Base-by-base conservation (phyloP, 1,140 invertebrate species). In the Zaprionus davidi region DNA sequence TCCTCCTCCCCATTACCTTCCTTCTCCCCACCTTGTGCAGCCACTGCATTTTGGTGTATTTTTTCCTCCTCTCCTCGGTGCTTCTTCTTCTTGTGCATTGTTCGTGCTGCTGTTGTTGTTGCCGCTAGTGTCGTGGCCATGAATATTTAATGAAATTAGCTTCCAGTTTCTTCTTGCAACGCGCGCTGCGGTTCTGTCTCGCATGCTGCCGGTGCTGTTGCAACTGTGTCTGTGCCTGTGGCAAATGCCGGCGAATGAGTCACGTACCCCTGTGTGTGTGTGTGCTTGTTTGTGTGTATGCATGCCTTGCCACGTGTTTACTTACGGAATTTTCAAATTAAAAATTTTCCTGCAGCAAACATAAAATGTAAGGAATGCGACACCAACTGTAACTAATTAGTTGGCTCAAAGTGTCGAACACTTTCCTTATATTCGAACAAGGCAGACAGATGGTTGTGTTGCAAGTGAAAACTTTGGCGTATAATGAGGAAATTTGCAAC, bases 121-220 rank as follows among this genome's bases (percentile, higher is more conserved):
- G 58, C 28, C 67, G 51, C 60, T 56, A 78, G 74, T 74, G 60
- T 65, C 81, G 72, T 88, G 81, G 82, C 82, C 85, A 90, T 88
- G 85, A 88, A 88, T 88, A 82, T 90, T 88, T 90, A 90, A 88
- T 88, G 85, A 88, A 88, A 88, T 88, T 88, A 88, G 85, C 79
- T 77, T 77, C 88, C 79, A 84, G 85, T 79, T 82, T 72, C 85
- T 77, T 84, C 85, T 77, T 84, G 67, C 84, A 78, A 81, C 67
- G 65, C 71, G 66, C 71, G 60, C 60, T 77, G 81, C 75, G 82
- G 78, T 70, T 55, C 46, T 28, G 41, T 49, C 71, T 56, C 59
- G 56, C 56, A 59, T 60, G 57, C 53, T 56, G n/a, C 22, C 26
- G 62, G 46, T 51, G 46, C 62, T 64, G 13, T 38, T 36, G 6